Evolutionary conservation across 2,113 vertebrate genomes (phyloP).

Genomic region (Accipiter cooperii): DNA sequence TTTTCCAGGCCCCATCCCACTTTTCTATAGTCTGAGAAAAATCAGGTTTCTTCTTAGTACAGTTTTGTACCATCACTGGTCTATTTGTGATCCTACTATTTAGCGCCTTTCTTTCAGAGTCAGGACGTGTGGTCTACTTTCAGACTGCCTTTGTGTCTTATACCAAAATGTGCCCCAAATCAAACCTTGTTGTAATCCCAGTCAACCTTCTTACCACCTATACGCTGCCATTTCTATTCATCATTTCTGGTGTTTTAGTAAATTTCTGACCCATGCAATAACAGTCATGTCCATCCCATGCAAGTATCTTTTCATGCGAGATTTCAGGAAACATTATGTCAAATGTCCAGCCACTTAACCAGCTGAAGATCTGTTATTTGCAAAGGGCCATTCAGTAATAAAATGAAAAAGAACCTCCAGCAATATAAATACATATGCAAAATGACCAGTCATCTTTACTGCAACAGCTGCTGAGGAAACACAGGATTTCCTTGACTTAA

Average conservation of each 20-base stretch:
- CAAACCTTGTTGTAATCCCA: not conserved
- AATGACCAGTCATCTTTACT: not conserved
- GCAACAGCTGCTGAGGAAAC: conserved; percentile 37
- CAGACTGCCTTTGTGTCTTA: not conserved
- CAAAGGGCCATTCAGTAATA: not conserved
- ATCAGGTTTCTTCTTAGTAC: not conserved
- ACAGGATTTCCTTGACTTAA: conserved; percentile 15
- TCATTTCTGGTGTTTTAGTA: not conserved
- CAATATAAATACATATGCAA: conserved; percentile 11
- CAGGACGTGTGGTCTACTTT: not conserved
- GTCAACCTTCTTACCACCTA: not conserved
- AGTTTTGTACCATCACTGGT: not conserved
- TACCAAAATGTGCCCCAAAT: not conserved
- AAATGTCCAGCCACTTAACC: not conserved
- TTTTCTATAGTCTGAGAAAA: not conserved
- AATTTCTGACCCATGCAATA: not conserved
- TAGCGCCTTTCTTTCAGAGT: not conserved
- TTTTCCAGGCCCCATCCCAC: not conserved
- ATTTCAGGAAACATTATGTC: not conserved
- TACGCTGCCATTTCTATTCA: not conserved
- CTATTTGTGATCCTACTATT: not conserved
- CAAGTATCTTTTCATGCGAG: not conserved
- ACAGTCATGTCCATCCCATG: not conserved
- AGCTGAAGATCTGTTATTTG: not conserved
- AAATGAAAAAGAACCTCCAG: not conserved